Evolutionary conservation across 2,888 invertebrate species (phyloP).

Genomic region (Odontothrips loti): DNA sequence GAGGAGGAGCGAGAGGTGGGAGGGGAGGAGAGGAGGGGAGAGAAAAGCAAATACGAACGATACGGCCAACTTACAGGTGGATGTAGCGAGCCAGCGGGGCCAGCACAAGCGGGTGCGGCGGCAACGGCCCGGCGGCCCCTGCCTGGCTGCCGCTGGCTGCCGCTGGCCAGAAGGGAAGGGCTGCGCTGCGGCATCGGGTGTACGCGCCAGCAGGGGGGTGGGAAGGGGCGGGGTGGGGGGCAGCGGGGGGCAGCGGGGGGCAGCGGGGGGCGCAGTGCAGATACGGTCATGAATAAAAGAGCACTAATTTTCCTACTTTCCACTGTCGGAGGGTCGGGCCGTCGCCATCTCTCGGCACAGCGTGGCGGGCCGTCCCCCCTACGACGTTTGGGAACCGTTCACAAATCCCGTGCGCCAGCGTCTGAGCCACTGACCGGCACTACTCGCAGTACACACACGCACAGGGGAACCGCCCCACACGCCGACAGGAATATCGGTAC

Average conservation of each 20-base stretch:
- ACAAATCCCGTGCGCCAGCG: not conserved
- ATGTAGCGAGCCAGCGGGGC: conserved; percentile 9
- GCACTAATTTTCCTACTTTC: conserved; percentile 23
- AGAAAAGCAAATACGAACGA: conserved; percentile 10
- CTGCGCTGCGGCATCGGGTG: not conserved
- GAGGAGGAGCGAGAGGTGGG: not conserved
- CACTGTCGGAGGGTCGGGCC: not conserved
- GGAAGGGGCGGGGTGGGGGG: too few relatives aligned
- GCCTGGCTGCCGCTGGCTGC: too few relatives aligned
- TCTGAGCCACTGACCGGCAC: too few relatives aligned
- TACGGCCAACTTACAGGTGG: conserved; percentile 19
- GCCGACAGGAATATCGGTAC: too few relatives aligned
- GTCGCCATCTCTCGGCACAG: not conserved
- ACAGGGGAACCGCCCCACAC: too few relatives aligned
- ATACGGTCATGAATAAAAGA: conserved; percentile 23
- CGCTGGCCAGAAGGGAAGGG: not conserved
- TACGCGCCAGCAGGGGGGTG: not conserved
- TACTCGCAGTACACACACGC: too few relatives aligned
- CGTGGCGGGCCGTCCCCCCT: not conserved
- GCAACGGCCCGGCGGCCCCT: not conserved
- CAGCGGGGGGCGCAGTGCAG: not conserved
- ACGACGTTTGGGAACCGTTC: too few relatives aligned
- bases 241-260: not conserved
- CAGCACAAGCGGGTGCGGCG: not conserved
- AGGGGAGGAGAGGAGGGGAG: not conserved